phyloP scores from a whole-genome alignment of 1,140 invertebrate genomes.

The Oedothorax gibbosus region DNA sequence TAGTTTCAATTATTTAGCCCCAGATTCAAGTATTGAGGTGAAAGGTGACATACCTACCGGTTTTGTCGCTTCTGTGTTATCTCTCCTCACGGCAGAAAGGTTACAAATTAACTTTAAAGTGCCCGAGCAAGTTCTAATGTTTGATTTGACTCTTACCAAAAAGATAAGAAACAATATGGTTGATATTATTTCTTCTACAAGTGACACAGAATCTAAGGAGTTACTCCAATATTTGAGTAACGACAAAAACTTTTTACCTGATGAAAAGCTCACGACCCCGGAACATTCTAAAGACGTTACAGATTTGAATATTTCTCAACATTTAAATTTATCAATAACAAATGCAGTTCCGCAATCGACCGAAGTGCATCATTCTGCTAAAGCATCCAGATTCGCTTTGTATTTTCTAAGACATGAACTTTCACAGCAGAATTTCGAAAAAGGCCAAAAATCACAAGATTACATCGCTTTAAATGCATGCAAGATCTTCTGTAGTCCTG shows the following conservation, averaged over 20 bases:
- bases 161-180: slow-evolving; percentile 47
- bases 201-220: slow-evolving; percentile 24
- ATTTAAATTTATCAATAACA: background rate
- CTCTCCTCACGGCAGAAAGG: slow-evolving; percentile 64
- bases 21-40: slow-evolving; percentile 40
- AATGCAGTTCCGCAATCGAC: background rate
- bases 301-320: too few relatives aligned
- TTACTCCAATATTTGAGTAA: slow-evolving; percentile 6
- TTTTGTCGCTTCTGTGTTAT: slow-evolving; percentile 65
- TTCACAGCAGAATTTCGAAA: slow-evolving; percentile 54
- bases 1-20: slow-evolving; percentile 3
- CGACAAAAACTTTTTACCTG: background rate
- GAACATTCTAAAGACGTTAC: too few relatives aligned
- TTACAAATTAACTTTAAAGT: slow-evolving; percentile 72
- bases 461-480: slow-evolving; percentile 77
- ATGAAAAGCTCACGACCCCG: too few relatives aligned
- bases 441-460: slow-evolving; percentile 74
- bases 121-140: slow-evolving; percentile 74
- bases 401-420: slow-evolving; percentile 69
- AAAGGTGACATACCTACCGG: slow-evolving; percentile 62
- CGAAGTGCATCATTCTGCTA: slow-evolving; percentile 18
- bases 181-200: slow-evolving; percentile 39
- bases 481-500: slow-evolving; percentile 53
- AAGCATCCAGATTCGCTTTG: slow-evolving; percentile 71
- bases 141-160: slow-evolving; percentile 70